phyloP scores from a whole-genome alignment of 2,797 vertebrate genomes.

The Huso huso region DNA sequence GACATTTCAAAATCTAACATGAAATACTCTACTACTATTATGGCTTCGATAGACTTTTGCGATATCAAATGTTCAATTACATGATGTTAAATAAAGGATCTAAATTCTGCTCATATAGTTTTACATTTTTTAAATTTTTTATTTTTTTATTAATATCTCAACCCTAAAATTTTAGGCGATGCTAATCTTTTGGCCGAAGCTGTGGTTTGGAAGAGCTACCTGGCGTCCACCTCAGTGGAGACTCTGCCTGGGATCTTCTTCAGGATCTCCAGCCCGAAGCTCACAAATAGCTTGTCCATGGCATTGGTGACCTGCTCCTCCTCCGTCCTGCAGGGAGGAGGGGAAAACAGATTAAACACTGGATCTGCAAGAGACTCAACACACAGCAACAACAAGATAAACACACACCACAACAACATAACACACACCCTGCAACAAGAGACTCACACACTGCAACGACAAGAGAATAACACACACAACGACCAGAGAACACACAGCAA shows the following conservation, averaged over 20 bases:
- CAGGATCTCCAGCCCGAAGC: constrained; percentile 87
- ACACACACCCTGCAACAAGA: not conserved
- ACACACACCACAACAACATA: not conserved
- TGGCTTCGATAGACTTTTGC: no score
- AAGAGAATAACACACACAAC: not conserved
- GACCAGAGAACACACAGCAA: fast-evolving
- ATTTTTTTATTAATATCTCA: no score
- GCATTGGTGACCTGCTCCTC: constrained; percentile 79
- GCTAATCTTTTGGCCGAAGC: no score
- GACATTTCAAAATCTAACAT: no score
- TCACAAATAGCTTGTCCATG: constrained; percentile 90
- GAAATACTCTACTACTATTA: no score
- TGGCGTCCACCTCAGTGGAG: constrained; percentile 94
- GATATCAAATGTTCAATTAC: no score
- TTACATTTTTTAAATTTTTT: no score
- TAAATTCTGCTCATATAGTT: no score
- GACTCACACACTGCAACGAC: not conserved
- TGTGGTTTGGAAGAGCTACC: constrained; percentile 46
- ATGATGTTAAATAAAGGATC: no score
- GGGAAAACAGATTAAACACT: constrained; percentile 7
- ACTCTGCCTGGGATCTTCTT: constrained; percentile 93
- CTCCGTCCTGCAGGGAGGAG: constrained; percentile 56
- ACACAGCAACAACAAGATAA: no score
- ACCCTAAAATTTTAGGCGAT: no score
- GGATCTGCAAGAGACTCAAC: not conserved